Conservation (phyloP, 2,113 vertebrate genomes). For the Isurus oxyrinchus region DNA sequence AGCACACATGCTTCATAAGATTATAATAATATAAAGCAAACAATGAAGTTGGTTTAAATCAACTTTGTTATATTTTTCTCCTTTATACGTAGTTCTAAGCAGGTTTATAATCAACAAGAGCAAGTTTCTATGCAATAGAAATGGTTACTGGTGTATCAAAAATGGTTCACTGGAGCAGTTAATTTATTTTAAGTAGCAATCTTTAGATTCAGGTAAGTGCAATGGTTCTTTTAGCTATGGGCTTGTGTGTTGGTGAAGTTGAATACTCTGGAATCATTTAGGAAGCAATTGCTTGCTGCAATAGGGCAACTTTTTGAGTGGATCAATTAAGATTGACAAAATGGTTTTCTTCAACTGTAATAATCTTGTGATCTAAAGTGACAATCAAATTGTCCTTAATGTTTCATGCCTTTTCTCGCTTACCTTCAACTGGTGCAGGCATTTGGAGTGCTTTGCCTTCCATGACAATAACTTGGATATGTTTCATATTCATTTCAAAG, state of each 20-base stretch:
- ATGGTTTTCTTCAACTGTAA: background rate
- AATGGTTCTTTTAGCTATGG: background rate
- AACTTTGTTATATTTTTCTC: background rate
- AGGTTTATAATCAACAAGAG: background rate
- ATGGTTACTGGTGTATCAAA: background rate
- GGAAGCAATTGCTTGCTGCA: background rate
- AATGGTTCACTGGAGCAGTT: background rate
- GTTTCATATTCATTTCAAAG: background rate
- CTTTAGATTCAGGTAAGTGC: background rate
- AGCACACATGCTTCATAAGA: background rate
- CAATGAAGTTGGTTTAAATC: background rate
- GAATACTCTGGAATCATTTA: background rate
- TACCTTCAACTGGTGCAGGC: background rate
- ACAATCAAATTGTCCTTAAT: background rate
- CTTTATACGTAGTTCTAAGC: background rate
- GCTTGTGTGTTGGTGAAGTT: background rate
- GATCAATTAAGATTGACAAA: background rate
- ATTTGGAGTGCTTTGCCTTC: background rate
- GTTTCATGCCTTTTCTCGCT: background rate
- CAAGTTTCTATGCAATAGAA: background rate
- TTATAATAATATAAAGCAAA: background rate
- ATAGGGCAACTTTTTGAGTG: background rate
- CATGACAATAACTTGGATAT: background rate
- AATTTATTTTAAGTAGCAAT: background rate
- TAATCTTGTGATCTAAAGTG: background rate